Conservation (phyloP, 2,113 vertebrate genomes). For the Anguilla japonica region DNA sequence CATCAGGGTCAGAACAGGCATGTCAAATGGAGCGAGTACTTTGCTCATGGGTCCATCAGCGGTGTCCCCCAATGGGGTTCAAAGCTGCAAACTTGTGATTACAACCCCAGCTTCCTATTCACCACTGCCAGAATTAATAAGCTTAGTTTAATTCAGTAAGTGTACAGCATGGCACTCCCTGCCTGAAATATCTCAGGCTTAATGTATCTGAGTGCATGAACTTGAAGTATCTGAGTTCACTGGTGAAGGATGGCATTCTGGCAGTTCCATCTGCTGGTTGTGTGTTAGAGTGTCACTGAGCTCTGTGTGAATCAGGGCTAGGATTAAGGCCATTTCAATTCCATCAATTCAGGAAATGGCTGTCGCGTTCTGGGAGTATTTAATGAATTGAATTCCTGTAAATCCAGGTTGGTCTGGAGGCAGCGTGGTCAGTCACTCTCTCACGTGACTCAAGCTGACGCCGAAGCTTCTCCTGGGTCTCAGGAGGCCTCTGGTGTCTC, state of each 20-base stretch:
- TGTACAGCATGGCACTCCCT: not conserved
- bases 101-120: not conserved
- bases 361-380: too few species aligned
- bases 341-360: too few species aligned
- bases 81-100: not conserved
- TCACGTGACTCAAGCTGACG: not conserved
- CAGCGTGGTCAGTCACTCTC: not conserved
- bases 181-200: too few species aligned
- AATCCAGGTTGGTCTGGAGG: too few species aligned
- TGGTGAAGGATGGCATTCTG: not conserved
- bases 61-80: not conserved
- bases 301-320: not conserved
- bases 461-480: not conserved
- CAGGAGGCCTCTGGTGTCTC: too few species aligned
- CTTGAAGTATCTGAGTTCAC: not conserved
- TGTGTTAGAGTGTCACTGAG: not conserved
- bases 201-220: too few species aligned
- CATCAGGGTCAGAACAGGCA: too few species aligned
- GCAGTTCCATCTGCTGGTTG: not conserved
- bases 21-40: not conserved
- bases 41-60: not conserved
- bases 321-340: too few species aligned
- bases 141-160: not conserved
- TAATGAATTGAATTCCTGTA: too few species aligned
- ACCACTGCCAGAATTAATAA: not conserved